Evolutionary conservation across 2,888 invertebrate genomes (phyloP).

Genomic region (Acronicta psi): DNA sequence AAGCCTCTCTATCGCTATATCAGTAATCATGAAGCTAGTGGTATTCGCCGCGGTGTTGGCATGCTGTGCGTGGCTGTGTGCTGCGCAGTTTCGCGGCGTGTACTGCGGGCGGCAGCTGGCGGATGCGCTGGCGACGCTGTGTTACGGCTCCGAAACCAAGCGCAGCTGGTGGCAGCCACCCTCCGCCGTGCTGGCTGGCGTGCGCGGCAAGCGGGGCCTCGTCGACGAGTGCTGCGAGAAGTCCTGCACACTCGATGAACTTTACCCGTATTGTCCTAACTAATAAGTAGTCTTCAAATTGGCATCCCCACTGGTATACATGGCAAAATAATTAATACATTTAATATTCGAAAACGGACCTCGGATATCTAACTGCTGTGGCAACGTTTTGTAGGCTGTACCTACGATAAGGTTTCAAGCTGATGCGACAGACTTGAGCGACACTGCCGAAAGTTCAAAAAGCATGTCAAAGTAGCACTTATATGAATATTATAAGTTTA

Average conservation of each 20-base stretch:
- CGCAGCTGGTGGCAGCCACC: slow-evolving; percentile 22
- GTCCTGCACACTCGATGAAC: slow-evolving; percentile 55
- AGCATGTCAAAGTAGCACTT: no score
- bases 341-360: no score
- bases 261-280: slow-evolving; percentile 51
- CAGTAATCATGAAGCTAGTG: slow-evolving; percentile 28
- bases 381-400: no score
- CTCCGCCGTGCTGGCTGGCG: slow-evolving; percentile 19
- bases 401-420: no score
- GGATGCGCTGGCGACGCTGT: slow-evolving; percentile 20
- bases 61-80: slow-evolving; percentile 8
- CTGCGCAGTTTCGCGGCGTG: slow-evolving; percentile 13
- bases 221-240: slow-evolving; percentile 64
- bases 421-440: no score
- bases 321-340: no score
- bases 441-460: no score
- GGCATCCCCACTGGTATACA: no score
- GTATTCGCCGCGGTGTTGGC: slow-evolving; percentile 12
- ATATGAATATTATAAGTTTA: no score
- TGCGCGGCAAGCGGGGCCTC: slow-evolving; percentile 52
- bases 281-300: no score
- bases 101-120: slow-evolving; percentile 43
- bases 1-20: neutral
- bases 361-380: no score
- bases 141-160: slow-evolving; percentile 34